phyloP scores from a whole-genome alignment of 2,888 invertebrate genomes.

The Helleia helle region DNA sequence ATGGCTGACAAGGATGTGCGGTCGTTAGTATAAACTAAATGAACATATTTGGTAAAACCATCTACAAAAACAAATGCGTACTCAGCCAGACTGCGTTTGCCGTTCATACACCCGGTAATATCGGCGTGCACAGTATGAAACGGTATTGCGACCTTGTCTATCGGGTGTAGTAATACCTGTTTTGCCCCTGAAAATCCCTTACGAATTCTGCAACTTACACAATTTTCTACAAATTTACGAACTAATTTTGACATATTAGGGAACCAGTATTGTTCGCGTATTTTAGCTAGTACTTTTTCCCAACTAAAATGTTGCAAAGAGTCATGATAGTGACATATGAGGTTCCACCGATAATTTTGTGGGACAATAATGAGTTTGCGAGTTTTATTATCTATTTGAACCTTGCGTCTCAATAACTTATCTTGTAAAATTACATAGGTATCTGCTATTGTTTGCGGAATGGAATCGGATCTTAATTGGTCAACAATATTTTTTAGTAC shows the following conservation, averaged over 20 bases:
- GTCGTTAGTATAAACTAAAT: slow-evolving; percentile 14
- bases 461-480: slow-evolving; percentile 12
- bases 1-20: slow-evolving; percentile 14
- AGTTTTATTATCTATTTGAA: slow-evolving; percentile 17
- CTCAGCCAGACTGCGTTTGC: slow-evolving; percentile 11
- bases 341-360: slow-evolving; percentile 10
- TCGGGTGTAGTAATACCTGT: slow-evolving; percentile 15
- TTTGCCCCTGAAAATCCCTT: slow-evolving; percentile 15
- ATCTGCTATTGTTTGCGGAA: slow-evolving; percentile 10
- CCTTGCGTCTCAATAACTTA: slow-evolving; percentile 17
- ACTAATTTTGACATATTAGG: slow-evolving; percentile 16
- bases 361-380: slow-evolving; percentile 13
- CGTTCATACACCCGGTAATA: slow-evolving; percentile 19
- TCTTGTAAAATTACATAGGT: slow-evolving; percentile 13
- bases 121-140: slow-evolving; percentile 18
- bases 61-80: slow-evolving; percentile 15
- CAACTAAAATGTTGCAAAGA: slow-evolving; percentile 16
- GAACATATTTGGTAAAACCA: slow-evolving; percentile 14
- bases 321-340: too few relatives aligned
- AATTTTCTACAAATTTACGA: slow-evolving; percentile 10
- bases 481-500: slow-evolving; percentile 11
- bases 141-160: slow-evolving; percentile 17
- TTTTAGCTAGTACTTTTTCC: slow-evolving; percentile 16
- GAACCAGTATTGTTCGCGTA: slow-evolving; percentile 20
- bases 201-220: slow-evolving; percentile 13